Evolutionary conservation across 2,797 vertebrate species (phyloP), one percentile per base, ranked within the genome.

Genomic region (Harpagifer antarcticus): DNA sequence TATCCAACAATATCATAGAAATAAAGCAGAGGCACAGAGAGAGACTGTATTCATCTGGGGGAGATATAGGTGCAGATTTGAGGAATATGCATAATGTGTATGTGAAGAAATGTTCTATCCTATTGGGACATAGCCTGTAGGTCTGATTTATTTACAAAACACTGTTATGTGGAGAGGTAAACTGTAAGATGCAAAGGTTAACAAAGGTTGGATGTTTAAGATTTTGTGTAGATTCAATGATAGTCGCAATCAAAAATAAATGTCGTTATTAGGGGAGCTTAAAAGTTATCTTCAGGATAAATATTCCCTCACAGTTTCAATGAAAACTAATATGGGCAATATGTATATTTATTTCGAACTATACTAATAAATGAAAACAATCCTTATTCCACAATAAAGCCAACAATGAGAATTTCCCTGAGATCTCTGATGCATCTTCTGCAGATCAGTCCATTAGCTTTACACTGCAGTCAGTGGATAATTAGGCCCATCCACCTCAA

Each of bases 401-500:
- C 55, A 82, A 76, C 82, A 81, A 20, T 33, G 23, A 58, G 45
- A 31, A 16, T 76, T 9, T 56, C 23, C 33, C 37, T 53, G 27
- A 37, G 48, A 20, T 75, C 50, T 19, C 63, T 27, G 2, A 49
- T 37, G 20, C 70, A 47, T 79, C 48, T 63, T 53, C 71, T 69
- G 42, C 11, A 17, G 52, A 74, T 53, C 57, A 76, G 50, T 81
- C 82, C 65, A 86, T 87, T 84, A 86, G 70, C 72, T 74, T 84
- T 37, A 66, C 53, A 27, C 79, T 58, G 52, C 82, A 85, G 86
- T 79, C 67, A 52, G 54, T 54, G 84, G 73, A 83, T 94, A 87
- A 92, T 92, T 92, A 91, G 82, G 76, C 65, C 27, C 82, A 88
- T 88, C 82, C 52, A 68, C 84, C 89, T 94, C 85, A 94, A 93